phyloP scores from a whole-genome alignment of 2,113 vertebrate species.

The cat (Felis catus) region F.catus_Fca126_mat1.0 CM031411.1:7758001-7758500 shows the following conservation, averaged over 20 bases:
- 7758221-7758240: background rate
- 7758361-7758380: background rate
- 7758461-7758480: background rate
- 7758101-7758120: constrained; percentile 64
- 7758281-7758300: constrained; percentile 23
- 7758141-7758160: background rate
- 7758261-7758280: constrained; percentile 16
- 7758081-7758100: constrained; percentile 6
- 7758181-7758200: background rate
- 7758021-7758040: constrained; percentile 60
- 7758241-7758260: background rate
- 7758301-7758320: background rate
- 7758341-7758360: background rate
- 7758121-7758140: constrained; percentile 48
- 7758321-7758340: background rate
- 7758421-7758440: constrained; percentile 3
- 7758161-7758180: background rate
- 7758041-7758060: constrained; percentile 68
- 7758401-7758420: constrained; percentile 9
- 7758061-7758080: constrained; percentile 64
- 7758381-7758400: background rate
- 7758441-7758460: constrained; percentile 4
- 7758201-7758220: no score
- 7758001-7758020: background rate
- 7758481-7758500: background rate